phyloP scores from a whole-genome alignment of 2,113 vertebrate genomes.

The Halcyon malimbica region DNA sequence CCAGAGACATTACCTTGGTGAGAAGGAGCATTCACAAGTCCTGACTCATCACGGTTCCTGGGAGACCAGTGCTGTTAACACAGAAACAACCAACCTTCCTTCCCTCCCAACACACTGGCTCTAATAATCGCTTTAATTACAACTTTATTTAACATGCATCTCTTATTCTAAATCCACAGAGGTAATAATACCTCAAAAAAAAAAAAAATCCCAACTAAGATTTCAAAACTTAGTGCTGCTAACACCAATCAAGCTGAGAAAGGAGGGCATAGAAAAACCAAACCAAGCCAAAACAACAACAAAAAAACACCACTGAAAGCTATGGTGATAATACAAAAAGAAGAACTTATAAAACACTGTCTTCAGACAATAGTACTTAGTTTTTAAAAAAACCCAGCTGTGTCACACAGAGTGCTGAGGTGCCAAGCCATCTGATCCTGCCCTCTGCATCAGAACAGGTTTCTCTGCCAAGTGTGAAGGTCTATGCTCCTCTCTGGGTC shows the following conservation, averaged over 20 bases:
- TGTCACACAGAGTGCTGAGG: accelerated
- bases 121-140: background rate
- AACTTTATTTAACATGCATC: background rate
- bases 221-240: background rate
- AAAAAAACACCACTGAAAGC: background rate
- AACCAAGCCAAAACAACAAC: too few relatives aligned
- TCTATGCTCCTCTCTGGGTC: background rate
- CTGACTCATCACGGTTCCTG: accelerated
- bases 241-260: background rate
- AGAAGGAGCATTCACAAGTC: background rate
- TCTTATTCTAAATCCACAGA: background rate
- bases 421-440: background rate
- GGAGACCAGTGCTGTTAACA: background rate
- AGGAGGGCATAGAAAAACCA: background rate
- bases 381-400: background rate
- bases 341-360: background rate
- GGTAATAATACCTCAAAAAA: background rate
- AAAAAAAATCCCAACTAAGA: background rate
- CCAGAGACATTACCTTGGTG: too few relatives aligned
- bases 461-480: background rate
- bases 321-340: background rate
- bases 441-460: background rate
- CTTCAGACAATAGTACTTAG: background rate
- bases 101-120: background rate
- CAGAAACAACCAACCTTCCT: background rate